Conservation (phyloP, 2,797 vertebrate species). For the Adrianichthys oophorus region DNA sequence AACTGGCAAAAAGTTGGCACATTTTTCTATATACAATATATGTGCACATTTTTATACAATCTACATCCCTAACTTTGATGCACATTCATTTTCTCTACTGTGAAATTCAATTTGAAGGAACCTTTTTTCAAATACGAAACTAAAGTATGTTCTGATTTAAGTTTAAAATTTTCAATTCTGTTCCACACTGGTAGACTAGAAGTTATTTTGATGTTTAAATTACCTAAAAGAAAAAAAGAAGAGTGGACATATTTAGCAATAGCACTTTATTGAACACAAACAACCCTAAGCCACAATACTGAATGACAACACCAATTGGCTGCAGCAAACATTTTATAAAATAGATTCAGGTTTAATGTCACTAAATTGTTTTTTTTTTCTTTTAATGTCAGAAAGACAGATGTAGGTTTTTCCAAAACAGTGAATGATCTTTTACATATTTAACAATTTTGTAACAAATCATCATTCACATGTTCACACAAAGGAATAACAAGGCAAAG, state of each 20-base stretch:
- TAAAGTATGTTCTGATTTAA: too few species aligned
- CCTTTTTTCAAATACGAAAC: too few species aligned
- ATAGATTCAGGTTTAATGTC: conserved; percentile 84
- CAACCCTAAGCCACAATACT: conserved; percentile 87
- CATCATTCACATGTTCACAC: conserved; percentile 79
- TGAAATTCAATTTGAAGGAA: too few species aligned
- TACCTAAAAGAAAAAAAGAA: conserved; percentile 24
- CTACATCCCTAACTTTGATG: too few species aligned
- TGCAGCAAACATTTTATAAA: conserved; percentile 84
- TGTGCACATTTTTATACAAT: too few species aligned
- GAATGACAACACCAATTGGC: conserved; percentile 84
- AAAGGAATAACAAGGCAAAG: conserved; percentile 83
- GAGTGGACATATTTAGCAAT: conserved; percentile 78
- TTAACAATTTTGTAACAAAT: conserved; percentile 82
- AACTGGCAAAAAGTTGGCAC: too few species aligned
- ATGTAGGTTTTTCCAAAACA: conserved; percentile 82
- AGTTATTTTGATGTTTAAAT: neutral
- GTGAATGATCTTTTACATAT: conserved; percentile 84
- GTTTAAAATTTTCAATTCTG: too few species aligned
- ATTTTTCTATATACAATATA: too few species aligned
- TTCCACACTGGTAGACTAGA: too few species aligned
- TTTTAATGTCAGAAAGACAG: conserved; percentile 85
- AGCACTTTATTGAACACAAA: conserved; percentile 92
- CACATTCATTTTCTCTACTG: too few species aligned
- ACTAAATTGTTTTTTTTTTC: conserved; percentile 74